Conservation (phyloP, 2,113 vertebrate species). For the Antechinus flavipes region DNA sequence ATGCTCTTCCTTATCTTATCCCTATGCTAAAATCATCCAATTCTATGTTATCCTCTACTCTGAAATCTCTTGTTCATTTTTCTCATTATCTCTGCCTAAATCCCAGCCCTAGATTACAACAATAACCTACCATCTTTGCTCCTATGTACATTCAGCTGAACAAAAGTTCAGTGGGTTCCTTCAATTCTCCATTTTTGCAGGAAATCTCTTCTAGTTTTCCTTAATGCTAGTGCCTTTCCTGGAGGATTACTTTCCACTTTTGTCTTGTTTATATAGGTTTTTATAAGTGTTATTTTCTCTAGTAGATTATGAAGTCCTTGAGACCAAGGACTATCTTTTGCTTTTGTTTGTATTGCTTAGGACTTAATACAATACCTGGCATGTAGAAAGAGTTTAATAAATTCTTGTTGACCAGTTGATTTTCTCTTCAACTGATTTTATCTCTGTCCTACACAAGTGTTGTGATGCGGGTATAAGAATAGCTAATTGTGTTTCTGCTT, state of each 20-base stretch:
- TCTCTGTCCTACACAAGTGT: background rate
- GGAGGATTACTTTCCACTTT: background rate
- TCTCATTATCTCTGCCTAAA: background rate
- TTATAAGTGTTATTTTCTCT: background rate
- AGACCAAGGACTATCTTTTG: background rate
- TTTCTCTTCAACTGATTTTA: background rate
- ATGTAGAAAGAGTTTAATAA: background rate
- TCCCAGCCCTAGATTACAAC: background rate
- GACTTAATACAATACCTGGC: background rate
- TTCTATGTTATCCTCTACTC: background rate
- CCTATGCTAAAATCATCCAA: background rate
- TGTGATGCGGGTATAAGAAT: background rate
- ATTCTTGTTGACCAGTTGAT: background rate
- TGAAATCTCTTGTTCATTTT: background rate
- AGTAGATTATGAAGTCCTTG: background rate
- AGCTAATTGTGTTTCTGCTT: background rate
- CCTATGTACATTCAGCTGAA: background rate
- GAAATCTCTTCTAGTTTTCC: background rate
- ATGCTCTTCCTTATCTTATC: background rate
- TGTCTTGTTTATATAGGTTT: background rate
- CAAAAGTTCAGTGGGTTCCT: background rate
- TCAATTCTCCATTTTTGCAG: background rate
- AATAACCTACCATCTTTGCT: background rate
- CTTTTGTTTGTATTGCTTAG: background rate
- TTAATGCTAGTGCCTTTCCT: background rate